Conservation (phyloP, 1,140 invertebrate species). For the Chymomyza costata region DNA sequence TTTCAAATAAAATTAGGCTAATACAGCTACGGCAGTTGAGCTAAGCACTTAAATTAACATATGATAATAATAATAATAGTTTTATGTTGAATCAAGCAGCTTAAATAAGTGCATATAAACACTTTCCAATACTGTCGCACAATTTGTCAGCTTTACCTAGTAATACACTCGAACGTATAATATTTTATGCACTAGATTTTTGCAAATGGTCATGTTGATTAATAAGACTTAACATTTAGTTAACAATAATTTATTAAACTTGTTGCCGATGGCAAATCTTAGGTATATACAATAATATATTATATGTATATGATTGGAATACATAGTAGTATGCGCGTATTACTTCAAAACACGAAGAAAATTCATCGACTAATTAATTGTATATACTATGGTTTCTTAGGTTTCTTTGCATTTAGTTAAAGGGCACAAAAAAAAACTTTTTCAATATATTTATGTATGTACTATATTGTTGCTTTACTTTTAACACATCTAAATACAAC, state of each 20-base stretch:
- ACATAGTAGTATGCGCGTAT: constrained; percentile 9
- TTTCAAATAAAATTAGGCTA: constrained; percentile 42
- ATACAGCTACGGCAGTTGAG: constrained; percentile 62
- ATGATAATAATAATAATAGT: too few species aligned
- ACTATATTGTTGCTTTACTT: too few species aligned
- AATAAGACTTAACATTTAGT: constrained; percentile 70
- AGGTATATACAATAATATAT: constrained; percentile 34
- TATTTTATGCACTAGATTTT: constrained; percentile 25
- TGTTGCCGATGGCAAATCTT: too few species aligned
- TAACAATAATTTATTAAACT: constrained; percentile 54
- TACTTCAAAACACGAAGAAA: neutral
- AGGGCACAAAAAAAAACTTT: constrained; percentile 35
- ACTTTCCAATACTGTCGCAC: constrained; percentile 54
- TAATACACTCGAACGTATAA: too few species aligned
- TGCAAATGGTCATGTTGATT: constrained; percentile 51
- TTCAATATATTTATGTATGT: constrained; percentile 19
- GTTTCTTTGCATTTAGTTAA: neutral
- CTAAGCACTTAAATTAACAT: constrained; percentile 60
- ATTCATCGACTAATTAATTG: neutral
- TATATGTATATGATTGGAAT: constrained; percentile 51
- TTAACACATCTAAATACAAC: too few species aligned
- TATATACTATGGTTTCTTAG: constrained; percentile 11
- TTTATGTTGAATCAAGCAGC: too few species aligned
- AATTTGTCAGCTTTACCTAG: too few species aligned
- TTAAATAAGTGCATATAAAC: too few species aligned